Percentiles rank a stretch among this genome's conserved stretches.
Evolutionary conservation across 2,113 vertebrate genomes (phyloP).

Genomic region (Nothobranchius kuhntae): DNA sequence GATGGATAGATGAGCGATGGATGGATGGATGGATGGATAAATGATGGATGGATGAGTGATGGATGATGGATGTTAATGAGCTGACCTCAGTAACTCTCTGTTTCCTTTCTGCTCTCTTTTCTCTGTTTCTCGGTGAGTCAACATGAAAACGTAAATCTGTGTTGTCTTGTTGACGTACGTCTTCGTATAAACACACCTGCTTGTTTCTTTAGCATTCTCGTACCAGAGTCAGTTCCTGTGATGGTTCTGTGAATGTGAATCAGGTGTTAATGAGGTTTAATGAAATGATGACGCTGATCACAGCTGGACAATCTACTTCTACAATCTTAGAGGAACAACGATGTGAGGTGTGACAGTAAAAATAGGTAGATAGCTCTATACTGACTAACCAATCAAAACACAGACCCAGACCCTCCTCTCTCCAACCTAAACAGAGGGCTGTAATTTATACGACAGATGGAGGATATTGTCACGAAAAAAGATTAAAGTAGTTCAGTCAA

Average conservation of each 20-base stretch:
- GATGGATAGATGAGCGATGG: too few relatives aligned
- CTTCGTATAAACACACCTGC: conserved; percentile 2
- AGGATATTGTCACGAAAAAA: too few relatives aligned
- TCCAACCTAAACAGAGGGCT: too few relatives aligned
- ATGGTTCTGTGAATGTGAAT: neutral
- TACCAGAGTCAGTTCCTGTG: neutral
- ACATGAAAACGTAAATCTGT: conserved; percentile 12
- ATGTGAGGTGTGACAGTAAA: too few relatives aligned
- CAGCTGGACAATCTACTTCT: neutral
- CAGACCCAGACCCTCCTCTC: too few relatives aligned
- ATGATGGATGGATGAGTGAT: too few relatives aligned
- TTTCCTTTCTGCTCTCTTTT: conserved; percentile 56
- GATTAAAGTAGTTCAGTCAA: too few relatives aligned
- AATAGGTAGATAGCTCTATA: too few relatives aligned
- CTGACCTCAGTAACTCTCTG: conserved; percentile 31
- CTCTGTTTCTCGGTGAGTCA: conserved; percentile 68
- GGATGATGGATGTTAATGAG: neutral
- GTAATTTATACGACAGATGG: too few relatives aligned
- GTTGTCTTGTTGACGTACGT: conserved; percentile 11
- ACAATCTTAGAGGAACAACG: neutral
- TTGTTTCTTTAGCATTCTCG: neutral
- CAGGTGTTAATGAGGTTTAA: neutral
- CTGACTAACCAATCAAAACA: too few relatives aligned
- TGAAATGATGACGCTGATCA: neutral
- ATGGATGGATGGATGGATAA: too few relatives aligned